These are phyloP conservation scores for Caenorhabditis auriculariae DNA, from an alignment of 2,888 invertebrate species.

Conservation along the genomic window DNA sequence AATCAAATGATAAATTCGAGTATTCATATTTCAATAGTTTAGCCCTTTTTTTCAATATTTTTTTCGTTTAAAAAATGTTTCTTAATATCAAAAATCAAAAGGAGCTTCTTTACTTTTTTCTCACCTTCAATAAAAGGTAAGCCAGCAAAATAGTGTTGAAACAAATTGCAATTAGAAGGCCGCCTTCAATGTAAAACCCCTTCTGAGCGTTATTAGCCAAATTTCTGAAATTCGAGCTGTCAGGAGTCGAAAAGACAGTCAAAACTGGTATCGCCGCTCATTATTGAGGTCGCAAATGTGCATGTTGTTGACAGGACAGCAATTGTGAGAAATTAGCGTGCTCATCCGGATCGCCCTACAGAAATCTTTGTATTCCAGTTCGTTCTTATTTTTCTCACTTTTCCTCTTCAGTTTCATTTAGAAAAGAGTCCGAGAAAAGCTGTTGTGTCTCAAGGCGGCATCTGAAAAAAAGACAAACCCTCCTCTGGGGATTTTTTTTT, in stretches of 20 bases:
- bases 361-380: no score
- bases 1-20: no score
- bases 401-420: constrained; percentile 26
- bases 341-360: constrained; percentile 2
- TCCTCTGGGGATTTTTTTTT: no score
- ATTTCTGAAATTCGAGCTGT: constrained; percentile 18
- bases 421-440: constrained; percentile 8
- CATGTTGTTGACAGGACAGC: constrained; percentile 23
- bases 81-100: no score
- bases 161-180: constrained; percentile 45
- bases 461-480: constrained; percentile 6
- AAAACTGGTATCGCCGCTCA: constrained; percentile 23
- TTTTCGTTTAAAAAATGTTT: no score
- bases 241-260: not conserved
- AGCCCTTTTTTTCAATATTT: no score
- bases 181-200: constrained; percentile 49
- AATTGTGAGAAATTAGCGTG: constrained; percentile 20
- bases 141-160: constrained; percentile 53
- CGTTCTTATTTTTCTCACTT: no score
- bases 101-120: not conserved
- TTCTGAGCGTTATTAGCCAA: constrained; percentile 44
- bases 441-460: constrained; percentile 21
- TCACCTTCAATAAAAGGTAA: constrained; percentile 36
- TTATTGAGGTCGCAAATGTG: constrained; percentile 40
- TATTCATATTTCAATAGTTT: no score